These are phyloP conservation scores for Leptestheria dahalacensis DNA, from an alignment of 1,140 invertebrate species.

Conservation along the genomic window DNA sequence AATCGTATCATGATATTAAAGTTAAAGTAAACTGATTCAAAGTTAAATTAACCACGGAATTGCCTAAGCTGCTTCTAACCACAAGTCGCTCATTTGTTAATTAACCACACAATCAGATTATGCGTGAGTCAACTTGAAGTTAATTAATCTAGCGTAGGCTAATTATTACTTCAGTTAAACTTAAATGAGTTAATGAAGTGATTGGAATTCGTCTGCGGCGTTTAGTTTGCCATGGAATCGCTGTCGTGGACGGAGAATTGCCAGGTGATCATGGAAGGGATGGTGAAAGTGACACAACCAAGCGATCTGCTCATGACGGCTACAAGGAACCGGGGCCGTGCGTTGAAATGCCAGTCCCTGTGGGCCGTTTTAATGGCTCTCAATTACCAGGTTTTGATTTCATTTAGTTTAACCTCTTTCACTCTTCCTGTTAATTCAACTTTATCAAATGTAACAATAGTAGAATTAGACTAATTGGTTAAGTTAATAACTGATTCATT, in stretches of 20 bases:
- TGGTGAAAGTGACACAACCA: constrained; percentile 5
- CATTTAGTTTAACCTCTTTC: neutral
- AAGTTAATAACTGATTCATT: neutral
- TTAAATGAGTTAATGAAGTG: too few species aligned
- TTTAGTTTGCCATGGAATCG: constrained; percentile 5
- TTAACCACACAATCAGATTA: too few species aligned
- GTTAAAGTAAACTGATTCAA: too few species aligned
- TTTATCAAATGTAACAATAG: too few species aligned
- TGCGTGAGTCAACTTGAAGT: too few species aligned
- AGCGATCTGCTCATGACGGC: constrained; percentile 7
- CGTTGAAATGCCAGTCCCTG: constrained; percentile 5
- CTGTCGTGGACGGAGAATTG: constrained; percentile 3
- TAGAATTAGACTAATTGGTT: too few species aligned
- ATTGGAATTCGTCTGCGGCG: neutral
- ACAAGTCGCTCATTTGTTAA: too few species aligned
- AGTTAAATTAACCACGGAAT: too few species aligned
- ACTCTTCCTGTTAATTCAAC: neutral
- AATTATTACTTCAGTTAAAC: too few species aligned
- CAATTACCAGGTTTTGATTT: constrained; percentile 4
- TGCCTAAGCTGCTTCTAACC: too few species aligned
- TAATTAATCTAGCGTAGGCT: too few species aligned
- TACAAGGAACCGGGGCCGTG: neutral
- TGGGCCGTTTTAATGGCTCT: constrained; percentile 3
- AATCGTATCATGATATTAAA: too few species aligned
- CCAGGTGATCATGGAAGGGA: constrained; percentile 8